Percentiles rank a stretch among this genome's conserved stretches.
Evolutionary conservation across 1,140 invertebrate species (phyloP).

Genomic region (Copidosoma floridanum): DNA sequence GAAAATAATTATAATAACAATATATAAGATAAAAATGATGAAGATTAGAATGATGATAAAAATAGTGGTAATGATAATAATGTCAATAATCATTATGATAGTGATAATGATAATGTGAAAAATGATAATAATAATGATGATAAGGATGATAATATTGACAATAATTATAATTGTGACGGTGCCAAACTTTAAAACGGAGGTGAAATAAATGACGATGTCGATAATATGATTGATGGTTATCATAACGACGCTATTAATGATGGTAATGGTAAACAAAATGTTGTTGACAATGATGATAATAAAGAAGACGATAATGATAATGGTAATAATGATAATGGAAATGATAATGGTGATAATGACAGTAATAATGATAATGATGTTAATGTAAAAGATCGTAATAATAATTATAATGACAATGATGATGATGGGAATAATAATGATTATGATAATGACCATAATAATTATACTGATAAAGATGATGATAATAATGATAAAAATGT

Average conservation of each 20-base stretch:
- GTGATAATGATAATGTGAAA: too few species aligned
- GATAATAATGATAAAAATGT: too few species aligned
- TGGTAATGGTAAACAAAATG: not conserved
- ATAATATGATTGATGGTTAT: not conserved
- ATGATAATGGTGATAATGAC: not conserved
- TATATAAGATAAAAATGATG: not conserved
- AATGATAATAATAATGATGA: too few species aligned
- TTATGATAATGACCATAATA: too few species aligned
- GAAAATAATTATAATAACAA: not conserved
- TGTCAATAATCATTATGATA: not conserved
- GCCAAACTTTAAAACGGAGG: too few species aligned
- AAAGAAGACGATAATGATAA: not conserved
- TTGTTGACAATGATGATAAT: not conserved
- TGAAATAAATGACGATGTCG: not conserved
- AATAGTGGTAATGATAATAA: too few species aligned
- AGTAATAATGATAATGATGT: not conserved
- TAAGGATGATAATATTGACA: too few species aligned
- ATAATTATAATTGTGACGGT: too few species aligned
- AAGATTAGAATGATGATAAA: not conserved
- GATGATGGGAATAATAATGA: too few species aligned
- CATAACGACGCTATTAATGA: not conserved
- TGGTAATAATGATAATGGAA: not conserved
- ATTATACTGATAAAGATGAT: too few species aligned
- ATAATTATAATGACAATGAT: not conserved
- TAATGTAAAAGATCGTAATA: too few species aligned